phyloP scores from a whole-genome alignment of 2,888 invertebrate genomes.

The Eristalis arbustorum region DNA sequence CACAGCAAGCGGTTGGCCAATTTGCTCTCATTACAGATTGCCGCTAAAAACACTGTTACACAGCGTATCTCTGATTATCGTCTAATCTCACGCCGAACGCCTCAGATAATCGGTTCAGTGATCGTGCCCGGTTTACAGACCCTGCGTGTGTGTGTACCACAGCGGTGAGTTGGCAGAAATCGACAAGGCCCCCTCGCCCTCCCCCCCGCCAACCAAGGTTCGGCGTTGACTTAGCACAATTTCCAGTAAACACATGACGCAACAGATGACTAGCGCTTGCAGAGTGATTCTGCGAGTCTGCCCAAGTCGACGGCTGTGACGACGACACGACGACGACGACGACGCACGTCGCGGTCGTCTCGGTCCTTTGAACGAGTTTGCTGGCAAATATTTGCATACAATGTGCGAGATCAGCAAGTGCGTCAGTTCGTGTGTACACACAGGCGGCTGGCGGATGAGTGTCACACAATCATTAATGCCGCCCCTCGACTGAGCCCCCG shows the following conservation, averaged over 20 bases:
- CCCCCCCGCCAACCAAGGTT: not conserved
- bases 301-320: not conserved
- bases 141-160: not conserved
- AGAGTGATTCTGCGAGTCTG: not conserved
- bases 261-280: not conserved
- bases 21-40: not conserved
- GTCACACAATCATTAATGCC: not conserved
- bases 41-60: not conserved
- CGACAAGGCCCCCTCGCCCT: too few species aligned
- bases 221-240: conserved; percentile 22
- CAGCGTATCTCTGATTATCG: conserved; percentile 19
- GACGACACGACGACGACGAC: too few species aligned
- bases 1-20: not conserved
- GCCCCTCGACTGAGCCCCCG: too few species aligned
- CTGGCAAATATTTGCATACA: not conserved
- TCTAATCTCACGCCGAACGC: conserved; percentile 37
- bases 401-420: not conserved
- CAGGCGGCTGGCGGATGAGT: not conserved
- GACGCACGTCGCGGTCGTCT: not conserved
- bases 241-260: conserved; percentile 8
- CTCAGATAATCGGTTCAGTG: conserved; percentile 30
- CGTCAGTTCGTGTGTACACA: not conserved
- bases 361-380: not conserved
- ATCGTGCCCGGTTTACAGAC: not conserved
- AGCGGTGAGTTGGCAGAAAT: conserved; percentile 11